Base-by-base conservation (phyloP, 2,797 vertebrate species). In the Neopelma chrysocephalum region DNA sequence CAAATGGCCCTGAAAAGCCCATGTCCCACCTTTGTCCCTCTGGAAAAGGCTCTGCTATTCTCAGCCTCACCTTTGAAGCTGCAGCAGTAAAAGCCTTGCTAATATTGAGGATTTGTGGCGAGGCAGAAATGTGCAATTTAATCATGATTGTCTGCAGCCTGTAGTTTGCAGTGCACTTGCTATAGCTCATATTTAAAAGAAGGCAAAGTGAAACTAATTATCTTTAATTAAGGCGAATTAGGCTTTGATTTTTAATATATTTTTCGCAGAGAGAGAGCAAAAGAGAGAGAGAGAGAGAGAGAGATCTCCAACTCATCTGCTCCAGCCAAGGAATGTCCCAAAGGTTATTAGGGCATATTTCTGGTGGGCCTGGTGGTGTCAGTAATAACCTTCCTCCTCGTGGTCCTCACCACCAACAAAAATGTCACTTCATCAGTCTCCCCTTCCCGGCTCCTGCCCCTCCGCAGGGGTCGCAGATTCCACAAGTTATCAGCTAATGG, bases 401-500 rank as follows among this genome's bases (percentile, higher is more conserved):
- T 93, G 83, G 96, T 93, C 96, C 62, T 81, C 82, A 96, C 89
- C 95, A 18, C 10, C 96, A 97, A 31, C 97, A 97, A 91, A 97
- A 96, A 93, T 96, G 97, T 97, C 97, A 97, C 97, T 98, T 96
- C 97, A 97, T 98, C 98, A 97, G 97, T 98, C 98, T 98, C 98
- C 84, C 81, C 94, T 97, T 89, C 96, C 96, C 96, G 79, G 93
- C 97, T 96, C 81, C 91, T 96, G 98, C 97, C 98, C 98, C 98
- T 98, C 97, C 87, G 34, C 97, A 95, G 97, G 97, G 98, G 97
- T 97, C 98, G 98, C 97, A 97, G 97, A 97, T 97, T 98, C 97
- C 98, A 98, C 98, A 98, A 98, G 98, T 99, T 98, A 98, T 98
- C 98, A 98, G 98, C 98, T 99, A 99, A 99, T 99, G 98, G 98